phyloP scores from a whole-genome alignment of 2,113 vertebrate genomes.

The Cololabis saira region DNA sequence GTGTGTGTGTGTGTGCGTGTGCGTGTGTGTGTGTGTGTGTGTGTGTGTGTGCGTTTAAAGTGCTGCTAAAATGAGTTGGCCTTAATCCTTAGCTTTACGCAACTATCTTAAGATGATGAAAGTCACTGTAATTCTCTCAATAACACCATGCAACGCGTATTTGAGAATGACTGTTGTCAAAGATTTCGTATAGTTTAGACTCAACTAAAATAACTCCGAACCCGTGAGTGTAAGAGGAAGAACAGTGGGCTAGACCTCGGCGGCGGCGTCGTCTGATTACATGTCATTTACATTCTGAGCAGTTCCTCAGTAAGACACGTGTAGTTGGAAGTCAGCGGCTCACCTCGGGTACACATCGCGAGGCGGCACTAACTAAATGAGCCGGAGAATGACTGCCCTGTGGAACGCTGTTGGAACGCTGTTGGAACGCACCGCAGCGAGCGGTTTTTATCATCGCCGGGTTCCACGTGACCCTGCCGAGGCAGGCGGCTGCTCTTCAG shows the following conservation, averaged over 20 bases:
- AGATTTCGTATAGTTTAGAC: not conserved
- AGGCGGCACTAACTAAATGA: too few species aligned
- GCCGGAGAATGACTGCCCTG: constrained; percentile 56
- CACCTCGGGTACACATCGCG: too few species aligned
- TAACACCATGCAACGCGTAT: not conserved
- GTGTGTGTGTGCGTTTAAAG: too few species aligned
- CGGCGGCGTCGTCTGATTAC: too few species aligned
- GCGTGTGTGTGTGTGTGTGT: too few species aligned
- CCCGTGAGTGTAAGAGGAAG: not conserved
- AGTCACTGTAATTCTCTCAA: constrained; percentile 3
- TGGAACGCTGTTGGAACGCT: constrained; percentile 56
- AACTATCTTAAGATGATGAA: not conserved
- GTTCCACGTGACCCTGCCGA: constrained; percentile 24
- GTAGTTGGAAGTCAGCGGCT: too few species aligned
- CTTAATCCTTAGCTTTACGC: not conserved
- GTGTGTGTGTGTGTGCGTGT: too few species aligned
- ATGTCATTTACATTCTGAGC: constrained; percentile 20
- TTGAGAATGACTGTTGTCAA: not conserved
- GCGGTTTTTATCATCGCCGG: constrained; percentile 58
- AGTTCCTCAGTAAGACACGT: constrained; percentile 52
- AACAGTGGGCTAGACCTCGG: not conserved
- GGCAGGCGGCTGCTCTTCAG: constrained; percentile 1
- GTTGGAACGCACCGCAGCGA: constrained; percentile 53
- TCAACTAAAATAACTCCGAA: not conserved
- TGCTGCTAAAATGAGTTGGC: not conserved